Evolutionary conservation across 2,797 vertebrate species (phyloP), one percentile per base, ranked within the genome.

Genomic region (Hyperoplus lanceolatus): DNA sequence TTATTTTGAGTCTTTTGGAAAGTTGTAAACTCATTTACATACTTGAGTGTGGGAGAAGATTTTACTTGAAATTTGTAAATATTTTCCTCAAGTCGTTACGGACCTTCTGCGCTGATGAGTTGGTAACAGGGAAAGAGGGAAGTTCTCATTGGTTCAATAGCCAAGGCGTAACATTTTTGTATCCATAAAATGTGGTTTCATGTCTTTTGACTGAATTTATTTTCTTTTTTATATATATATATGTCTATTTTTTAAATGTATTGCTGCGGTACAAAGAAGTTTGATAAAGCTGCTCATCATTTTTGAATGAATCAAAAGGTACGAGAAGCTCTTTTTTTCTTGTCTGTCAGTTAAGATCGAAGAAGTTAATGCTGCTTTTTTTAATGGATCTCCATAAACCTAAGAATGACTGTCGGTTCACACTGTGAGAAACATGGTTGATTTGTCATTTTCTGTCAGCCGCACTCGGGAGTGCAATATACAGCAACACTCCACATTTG

Each of bases 1-100:
- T 54, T 50, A 58, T 79, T 41, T 73, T 4, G 42, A 49, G 42
- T 79, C 41, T 63, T 29, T 79, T 41, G 46, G 55, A 63, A 78
- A 59, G 39, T 36, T 58, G 67, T 54, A n/a, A 57, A 54, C 45
- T 74, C 21, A 46, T 71, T 73, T 74, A 69, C 79, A 76, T 55
- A 75, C 50, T 49, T 49, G 60, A 15, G 29, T 67, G 48, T 29
- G 66, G 81, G 12, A 69, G 42, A 79, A 60, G 38, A 60, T 91
- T 91, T 93, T 89, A 93, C 91, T 93, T 94, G 92, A 94, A 94
- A 85, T 91, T 90, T 93, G 81, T 94, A 82, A 86, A 90, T 90
- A 90, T 83, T 86, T 83, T 78, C 80, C 80, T 82, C 49, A 54
- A 76, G 79, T 78, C 73, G 38, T 82, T 56, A 48, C 57, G 80